A percentile compares a stretch with the other conserved stretches of the same genome.
Evolutionary conservation across 1,140 invertebrate species (phyloP).

Genomic region (Calephelis nemesis): DNA sequence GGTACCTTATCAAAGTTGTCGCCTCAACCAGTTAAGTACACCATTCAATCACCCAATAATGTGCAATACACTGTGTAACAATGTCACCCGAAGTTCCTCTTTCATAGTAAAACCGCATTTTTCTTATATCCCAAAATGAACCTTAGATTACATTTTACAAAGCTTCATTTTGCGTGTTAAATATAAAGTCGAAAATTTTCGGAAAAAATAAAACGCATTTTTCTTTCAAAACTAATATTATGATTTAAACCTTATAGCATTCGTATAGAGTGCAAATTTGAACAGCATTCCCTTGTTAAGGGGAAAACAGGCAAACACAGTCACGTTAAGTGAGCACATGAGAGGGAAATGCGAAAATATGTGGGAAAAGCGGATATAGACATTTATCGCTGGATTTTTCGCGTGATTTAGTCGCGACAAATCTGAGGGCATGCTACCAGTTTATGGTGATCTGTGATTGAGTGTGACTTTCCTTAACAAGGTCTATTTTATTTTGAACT

Average conservation of each 20-base stretch:
- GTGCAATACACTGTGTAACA: conserved; percentile 75
- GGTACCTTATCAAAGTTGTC: conserved; percentile 72
- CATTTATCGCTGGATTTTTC: conserved; percentile 75
- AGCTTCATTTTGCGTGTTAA: conserved; percentile 21
- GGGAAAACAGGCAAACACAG: conserved; percentile 72
- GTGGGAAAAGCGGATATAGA: conserved; percentile 77
- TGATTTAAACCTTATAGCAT: conserved; percentile 28
- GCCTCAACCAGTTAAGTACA: conserved; percentile 61
- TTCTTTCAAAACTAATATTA: conserved; percentile 25
- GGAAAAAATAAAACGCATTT: conserved; percentile 60
- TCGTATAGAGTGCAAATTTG: conserved; percentile 31
- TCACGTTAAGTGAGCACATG: conserved; percentile 77
- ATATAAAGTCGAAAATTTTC: conserved; percentile 36
- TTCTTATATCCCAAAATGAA: conserved; percentile 26
- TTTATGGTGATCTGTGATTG: conserved; percentile 36
- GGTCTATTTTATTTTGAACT: conserved; percentile 22
- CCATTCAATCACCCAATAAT: conserved; percentile 76
- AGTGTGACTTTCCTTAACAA: conserved; percentile 23
- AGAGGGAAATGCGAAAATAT: conserved; percentile 75
- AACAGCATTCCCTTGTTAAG: conserved; percentile 26
- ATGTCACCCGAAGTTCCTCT: conserved; percentile 62
- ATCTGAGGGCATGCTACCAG: conserved; percentile 64
- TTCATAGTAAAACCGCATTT: conserved; percentile 37
- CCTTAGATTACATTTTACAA: conserved; percentile 7
- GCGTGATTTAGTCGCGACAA: conserved; percentile 73